phyloP scores from a whole-genome alignment of 2,113 vertebrate species.

The Crotalus tigris region DNA sequence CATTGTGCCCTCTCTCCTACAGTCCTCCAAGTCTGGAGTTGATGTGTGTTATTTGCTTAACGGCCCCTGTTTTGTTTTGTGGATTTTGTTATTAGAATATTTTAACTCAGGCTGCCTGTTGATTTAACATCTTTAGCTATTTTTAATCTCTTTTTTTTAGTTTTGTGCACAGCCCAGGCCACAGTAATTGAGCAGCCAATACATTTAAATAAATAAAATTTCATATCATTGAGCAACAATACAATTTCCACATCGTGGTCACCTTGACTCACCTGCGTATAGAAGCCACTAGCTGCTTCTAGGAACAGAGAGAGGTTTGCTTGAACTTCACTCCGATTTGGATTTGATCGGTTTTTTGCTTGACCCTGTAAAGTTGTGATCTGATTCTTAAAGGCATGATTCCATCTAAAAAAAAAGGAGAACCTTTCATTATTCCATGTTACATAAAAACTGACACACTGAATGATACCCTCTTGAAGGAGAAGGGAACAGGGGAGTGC shows the following conservation, averaged over 20 bases:
- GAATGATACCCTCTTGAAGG: constrained; percentile 44
- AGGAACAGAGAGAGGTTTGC: constrained; percentile 96
- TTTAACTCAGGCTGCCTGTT: too few species aligned
- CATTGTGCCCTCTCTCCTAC: neutral
- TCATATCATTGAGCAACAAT: too few species aligned
- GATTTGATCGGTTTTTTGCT: constrained; percentile 98
- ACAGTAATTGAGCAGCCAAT: neutral
- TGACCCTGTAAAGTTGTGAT: constrained; percentile 98
- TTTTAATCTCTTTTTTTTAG: neutral
- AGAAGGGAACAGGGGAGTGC: constrained; percentile 45
- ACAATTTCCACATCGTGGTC: neutral
- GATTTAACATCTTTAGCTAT: too few species aligned
- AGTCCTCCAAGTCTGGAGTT: neutral
- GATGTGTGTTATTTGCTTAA: too few species aligned
- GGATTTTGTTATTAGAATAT: neutral
- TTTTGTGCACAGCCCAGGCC: neutral
- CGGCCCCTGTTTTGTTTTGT: neutral
- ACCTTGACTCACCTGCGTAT: constrained; percentile 88
- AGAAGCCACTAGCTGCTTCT: constrained; percentile 98
- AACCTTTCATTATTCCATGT: constrained; percentile 49
- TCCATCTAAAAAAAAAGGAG: constrained; percentile 84
- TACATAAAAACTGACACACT: constrained; percentile 56
- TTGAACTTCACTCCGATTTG: constrained; percentile 97
- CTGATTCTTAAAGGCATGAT: constrained; percentile 99
- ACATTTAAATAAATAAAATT: neutral